phyloP scores from a whole-genome alignment of 2,888 invertebrate species.

The Neoascia interrupta region DNA sequence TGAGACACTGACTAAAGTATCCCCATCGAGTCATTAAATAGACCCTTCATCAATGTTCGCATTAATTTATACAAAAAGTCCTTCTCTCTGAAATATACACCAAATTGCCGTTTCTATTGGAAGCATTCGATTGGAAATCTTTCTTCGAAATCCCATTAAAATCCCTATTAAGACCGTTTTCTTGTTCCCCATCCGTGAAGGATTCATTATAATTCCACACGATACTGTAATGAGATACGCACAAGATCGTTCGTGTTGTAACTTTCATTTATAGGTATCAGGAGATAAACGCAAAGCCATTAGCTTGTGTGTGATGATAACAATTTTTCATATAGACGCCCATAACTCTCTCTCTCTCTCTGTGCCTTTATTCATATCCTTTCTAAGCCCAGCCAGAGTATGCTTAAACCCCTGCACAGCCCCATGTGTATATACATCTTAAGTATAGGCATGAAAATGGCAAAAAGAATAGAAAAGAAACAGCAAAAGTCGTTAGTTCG shows the following conservation, averaged over 20 bases:
- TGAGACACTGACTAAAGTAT: no score
- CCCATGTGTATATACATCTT: no score
- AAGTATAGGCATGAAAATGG: no score
- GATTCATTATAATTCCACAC: constrained; percentile 44
- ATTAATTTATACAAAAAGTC: no score
- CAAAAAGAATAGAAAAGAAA: not conserved
- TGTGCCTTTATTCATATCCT: no score
- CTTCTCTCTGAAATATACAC: no score
- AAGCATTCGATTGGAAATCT: no score
- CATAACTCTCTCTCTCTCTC: no score
- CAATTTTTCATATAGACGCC: constrained; percentile 27
- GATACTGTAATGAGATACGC: constrained; percentile 25
- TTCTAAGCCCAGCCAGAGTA: no score
- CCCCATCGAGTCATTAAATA: no score
- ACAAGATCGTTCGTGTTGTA: constrained; percentile 1
- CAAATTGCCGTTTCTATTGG: no score
- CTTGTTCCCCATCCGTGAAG: constrained; percentile 1
- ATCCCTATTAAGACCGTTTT: constrained; percentile 19
- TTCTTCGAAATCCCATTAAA: constrained; percentile 24
- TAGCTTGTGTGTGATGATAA: constrained; percentile 33
- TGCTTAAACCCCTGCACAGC: not conserved
- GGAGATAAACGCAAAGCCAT: constrained; percentile 36
- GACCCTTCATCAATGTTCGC: no score
- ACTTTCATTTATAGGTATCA: constrained; percentile 22
- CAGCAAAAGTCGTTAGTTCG: constrained; percentile 16